Evolutionary conservation across 2,888 invertebrate genomes (phyloP).

Genomic region (Campopleginae sp.): DNA sequence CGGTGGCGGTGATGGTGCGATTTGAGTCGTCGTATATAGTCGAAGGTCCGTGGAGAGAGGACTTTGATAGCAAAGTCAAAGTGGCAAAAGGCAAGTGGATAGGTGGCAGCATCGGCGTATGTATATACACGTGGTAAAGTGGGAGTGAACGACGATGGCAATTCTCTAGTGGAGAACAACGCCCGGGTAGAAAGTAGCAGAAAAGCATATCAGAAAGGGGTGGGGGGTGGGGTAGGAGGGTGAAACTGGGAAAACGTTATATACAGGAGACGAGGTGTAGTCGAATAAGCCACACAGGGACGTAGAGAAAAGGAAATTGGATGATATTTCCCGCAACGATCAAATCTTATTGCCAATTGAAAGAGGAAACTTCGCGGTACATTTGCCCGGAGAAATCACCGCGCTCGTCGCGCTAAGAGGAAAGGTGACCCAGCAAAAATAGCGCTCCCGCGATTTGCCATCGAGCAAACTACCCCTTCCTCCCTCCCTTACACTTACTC

Average conservation of each 20-base stretch:
- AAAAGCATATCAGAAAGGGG: conserved; percentile 64
- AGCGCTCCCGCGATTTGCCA: conserved; percentile 70
- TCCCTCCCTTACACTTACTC: conserved; percentile 25
- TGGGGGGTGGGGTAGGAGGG: not conserved
- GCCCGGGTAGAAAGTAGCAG: conserved; percentile 41
- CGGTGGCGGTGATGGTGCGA: conserved; percentile 60
- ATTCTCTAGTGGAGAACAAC: conserved; percentile 65
- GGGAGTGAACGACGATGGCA: conserved; percentile 68
- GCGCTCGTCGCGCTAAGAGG: conserved; percentile 64
- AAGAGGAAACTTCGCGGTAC: conserved; percentile 82
- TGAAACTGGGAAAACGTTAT: conserved; percentile 52
- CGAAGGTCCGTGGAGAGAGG: conserved; percentile 51
- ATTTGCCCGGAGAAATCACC: conserved; percentile 80
- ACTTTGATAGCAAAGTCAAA: conserved; percentile 69
- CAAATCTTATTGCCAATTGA: conserved; percentile 83
- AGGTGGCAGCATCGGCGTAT: conserved; percentile 12
- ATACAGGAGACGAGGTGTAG: conserved; percentile 42
- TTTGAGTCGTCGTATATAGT: conserved; percentile 35
- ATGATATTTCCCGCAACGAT: conserved; percentile 83
- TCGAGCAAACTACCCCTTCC: conserved; percentile 68
- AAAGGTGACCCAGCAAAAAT: conserved; percentile 75
- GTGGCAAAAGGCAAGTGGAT: conserved; percentile 21
- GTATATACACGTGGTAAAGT: conserved; percentile 22
- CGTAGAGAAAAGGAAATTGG: conserved; percentile 82
- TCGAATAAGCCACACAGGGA: conserved; percentile 68